Evolutionary conservation across 2,113 vertebrate genomes (phyloP), one percentile per base, ranked within the genome.

Genomic region (Dicerorhinus sumatrensis): DNA sequence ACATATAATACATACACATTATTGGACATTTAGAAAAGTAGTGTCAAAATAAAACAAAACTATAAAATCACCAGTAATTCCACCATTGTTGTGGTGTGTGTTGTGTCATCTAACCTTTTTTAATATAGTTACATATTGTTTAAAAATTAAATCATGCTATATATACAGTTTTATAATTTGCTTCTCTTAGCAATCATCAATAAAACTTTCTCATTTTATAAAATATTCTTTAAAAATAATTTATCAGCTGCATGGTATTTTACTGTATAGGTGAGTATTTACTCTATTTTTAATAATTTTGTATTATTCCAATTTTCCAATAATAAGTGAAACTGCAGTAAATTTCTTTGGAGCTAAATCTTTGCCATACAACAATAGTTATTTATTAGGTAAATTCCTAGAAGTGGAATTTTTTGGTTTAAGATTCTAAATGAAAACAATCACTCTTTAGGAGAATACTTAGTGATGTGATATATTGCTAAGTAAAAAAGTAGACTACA

Each of bases 341-440:
- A 77, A 36, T 5, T 62, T 94, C 14, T 96, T 88, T 89, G 83
- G 63, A 83, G 29, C 46, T 63, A 46, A 77, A 77, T 83, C 17
- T 93, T 97, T 73, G 25, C 73, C 73, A 51, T 75, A 58, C 31
- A 77, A 58, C 13, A 39, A 73, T 33, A 72, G 31, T 60, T 62
- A 70, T 14, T 90, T 97, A 73, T 31, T 75, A 62, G 70, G 27
- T 75, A 60, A 86, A 86, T 67, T 95, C 48, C 58, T 89, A 97
- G 48, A 67, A 67, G 21, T 79, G 63, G 5, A 80, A 39, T 73
- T 69, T 86, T 72, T 81, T 39, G 21, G 8, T 56, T 79, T 69
- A 83, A 73, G 87, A 54, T 69, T 83, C 70, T 83, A 63, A 77
- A 72, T 39, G 18, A 85, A 84, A 85, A 31, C 6, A 51, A 42